Evolutionary conservation across 2,113 vertebrate species (phyloP).

Genomic region (Coturnix japonica): DNA sequence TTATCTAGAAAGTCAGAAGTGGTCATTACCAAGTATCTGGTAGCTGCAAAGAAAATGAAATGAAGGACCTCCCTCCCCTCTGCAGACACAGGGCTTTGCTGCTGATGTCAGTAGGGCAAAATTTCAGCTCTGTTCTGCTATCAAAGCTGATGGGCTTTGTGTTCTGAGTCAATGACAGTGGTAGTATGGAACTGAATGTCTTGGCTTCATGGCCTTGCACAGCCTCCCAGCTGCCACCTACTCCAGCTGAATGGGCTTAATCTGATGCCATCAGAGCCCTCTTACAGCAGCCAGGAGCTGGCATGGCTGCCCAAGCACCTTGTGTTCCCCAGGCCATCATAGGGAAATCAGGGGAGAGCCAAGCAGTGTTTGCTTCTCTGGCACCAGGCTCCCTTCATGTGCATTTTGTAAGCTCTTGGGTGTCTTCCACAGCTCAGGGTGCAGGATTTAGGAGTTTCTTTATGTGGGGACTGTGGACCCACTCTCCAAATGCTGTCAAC

Average conservation of each 20-base stretch:
- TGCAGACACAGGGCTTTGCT: not conserved
- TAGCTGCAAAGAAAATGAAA: not conserved
- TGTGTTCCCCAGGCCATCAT: not conserved
- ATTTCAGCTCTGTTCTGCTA: not conserved
- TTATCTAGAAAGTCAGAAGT: not conserved
- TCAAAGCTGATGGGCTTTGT: not conserved
- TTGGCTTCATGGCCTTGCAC: not conserved
- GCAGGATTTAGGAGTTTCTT: rapidly evolving
- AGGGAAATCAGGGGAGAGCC: too few relatives aligned
- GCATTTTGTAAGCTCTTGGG: not conserved
- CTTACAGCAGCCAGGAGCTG: not conserved
- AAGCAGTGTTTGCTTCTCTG: not conserved
- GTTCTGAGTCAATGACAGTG: not conserved
- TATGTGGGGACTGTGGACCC: rapidly evolving
- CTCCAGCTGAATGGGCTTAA: not conserved
- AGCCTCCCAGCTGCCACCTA: not conserved
- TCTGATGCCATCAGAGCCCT: not conserved
- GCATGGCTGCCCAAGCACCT: not conserved
- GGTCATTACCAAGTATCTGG: not conserved
- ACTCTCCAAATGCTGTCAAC: not conserved
- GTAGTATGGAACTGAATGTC: not conserved
- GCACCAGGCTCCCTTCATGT: not conserved
- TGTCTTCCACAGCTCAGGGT: not conserved
- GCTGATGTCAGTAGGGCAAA: not conserved
- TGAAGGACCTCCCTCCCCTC: not conserved